Conservation (phyloP, 2,888 invertebrate genomes). For the Noctua janthina region DNA sequence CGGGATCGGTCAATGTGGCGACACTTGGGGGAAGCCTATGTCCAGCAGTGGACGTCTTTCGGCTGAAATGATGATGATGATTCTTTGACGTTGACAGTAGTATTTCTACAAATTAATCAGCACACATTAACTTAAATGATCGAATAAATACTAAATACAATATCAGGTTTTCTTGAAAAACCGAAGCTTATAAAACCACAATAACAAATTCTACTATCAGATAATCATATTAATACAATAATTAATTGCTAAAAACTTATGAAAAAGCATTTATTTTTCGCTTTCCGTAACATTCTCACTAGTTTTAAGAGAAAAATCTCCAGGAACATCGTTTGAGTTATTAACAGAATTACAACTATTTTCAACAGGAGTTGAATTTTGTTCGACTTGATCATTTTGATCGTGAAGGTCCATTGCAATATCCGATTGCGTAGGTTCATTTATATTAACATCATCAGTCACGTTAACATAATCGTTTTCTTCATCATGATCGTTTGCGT, state of each 20-base stretch:
- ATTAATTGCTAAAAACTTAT: slow-evolving; percentile 37
- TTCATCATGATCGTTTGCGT: slow-evolving; percentile 62
- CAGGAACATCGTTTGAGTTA: slow-evolving; percentile 42
- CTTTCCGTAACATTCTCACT: slow-evolving; percentile 40
- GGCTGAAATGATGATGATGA: background rate
- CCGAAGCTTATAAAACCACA: slow-evolving; percentile 37
- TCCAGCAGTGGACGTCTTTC: too few species aligned
- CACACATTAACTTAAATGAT: slow-evolving; percentile 33
- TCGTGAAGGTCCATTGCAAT: slow-evolving; percentile 34
- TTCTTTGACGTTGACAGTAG: background rate
- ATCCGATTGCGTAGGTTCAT: slow-evolving; percentile 47
- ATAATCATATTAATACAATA: slow-evolving; percentile 24
- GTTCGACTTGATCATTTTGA: slow-evolving; percentile 31
- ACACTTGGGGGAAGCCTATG: too few species aligned
- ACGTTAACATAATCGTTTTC: slow-evolving; percentile 74
- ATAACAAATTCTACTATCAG: slow-evolving; percentile 31
- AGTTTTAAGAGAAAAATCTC: slow-evolving; percentile 28
- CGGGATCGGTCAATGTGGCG: too few species aligned
- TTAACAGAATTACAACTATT: slow-evolving; percentile 29
- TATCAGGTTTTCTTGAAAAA: slow-evolving; percentile 10
- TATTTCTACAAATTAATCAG: slow-evolving; percentile 39
- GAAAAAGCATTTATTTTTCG: slow-evolving; percentile 29
- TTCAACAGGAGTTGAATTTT: slow-evolving; percentile 24
- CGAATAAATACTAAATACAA: slow-evolving; percentile 49
- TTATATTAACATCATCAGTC: slow-evolving; percentile 62